Conservation (phyloP, 1,140 invertebrate species). For the Theocolax elegans region DNA sequence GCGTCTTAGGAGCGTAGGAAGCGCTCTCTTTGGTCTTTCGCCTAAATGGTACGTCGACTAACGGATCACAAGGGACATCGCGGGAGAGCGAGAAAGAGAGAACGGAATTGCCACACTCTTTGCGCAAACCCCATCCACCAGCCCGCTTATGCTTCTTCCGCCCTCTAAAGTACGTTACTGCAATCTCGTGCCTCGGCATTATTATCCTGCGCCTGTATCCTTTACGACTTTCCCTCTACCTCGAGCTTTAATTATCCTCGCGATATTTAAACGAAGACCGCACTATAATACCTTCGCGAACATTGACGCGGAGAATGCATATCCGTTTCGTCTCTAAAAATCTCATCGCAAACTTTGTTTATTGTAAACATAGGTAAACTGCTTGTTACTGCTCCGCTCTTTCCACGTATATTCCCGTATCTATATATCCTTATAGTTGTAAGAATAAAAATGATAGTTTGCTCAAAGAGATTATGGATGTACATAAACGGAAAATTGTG, state of each 20-base stretch:
- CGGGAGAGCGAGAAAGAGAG: background rate
- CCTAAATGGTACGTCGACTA: constrained; percentile 40
- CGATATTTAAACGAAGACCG: constrained; percentile 5
- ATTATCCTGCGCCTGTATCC: constrained; percentile 15
- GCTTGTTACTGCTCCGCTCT: no score
- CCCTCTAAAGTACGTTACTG: constrained; percentile 5
- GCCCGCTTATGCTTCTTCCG: constrained; percentile 3
- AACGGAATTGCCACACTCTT: constrained; percentile 39
- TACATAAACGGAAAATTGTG: no score
- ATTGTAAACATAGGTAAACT: no score
- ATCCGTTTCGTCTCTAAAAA: no score
- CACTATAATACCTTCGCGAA: background rate
- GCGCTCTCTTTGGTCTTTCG: constrained; percentile 38
- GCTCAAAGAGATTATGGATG: no score
- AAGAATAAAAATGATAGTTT: no score
- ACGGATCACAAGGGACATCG: constrained; percentile 41
- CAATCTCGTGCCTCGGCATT: constrained; percentile 2
- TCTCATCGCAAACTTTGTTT: no score
- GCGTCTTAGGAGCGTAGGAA: constrained; percentile 42
- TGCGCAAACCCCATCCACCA: constrained; percentile 31
- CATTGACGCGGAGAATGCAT: background rate
- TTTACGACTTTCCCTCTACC: background rate
- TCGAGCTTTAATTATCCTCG: constrained; percentile 1
- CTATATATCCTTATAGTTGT: no score
- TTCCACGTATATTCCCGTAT: no score